A percentile compares a stretch with the other conserved stretches of the same genome.
phyloP scores from a whole-genome alignment of 2,113 vertebrate genomes.

The Sarotherodon lohbergeri region DNA sequence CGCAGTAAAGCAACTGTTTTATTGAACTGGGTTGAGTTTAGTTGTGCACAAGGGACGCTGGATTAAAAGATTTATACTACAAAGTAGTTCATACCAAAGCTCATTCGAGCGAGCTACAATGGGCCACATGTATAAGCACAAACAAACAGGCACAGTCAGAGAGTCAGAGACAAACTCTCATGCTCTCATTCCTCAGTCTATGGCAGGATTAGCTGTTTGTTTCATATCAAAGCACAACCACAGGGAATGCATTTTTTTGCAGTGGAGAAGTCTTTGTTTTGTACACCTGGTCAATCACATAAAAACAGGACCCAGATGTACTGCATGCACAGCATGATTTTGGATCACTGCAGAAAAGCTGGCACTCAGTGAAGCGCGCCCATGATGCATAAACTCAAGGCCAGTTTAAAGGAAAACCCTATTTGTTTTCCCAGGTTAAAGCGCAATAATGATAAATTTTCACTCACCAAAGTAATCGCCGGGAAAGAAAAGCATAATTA shows the following conservation, averaged over 20 bases:
- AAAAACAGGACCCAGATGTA: not conserved
- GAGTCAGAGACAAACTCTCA: not conserved
- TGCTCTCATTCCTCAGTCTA: not conserved
- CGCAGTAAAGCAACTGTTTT: conserved; percentile 3
- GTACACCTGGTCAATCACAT: not conserved
- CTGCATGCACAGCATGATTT: not conserved
- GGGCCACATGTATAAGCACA: conserved; percentile 38
- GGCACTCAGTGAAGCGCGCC: accelerated
- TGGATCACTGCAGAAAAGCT: not conserved
- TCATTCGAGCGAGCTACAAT: conserved; percentile 41
- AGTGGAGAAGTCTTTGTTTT: not conserved
- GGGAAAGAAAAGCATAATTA: not conserved
- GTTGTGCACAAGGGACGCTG: conserved; percentile 35
- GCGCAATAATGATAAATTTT: not conserved
- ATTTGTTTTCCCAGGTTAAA: not conserved
- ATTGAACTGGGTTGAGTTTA: conserved; percentile 28
- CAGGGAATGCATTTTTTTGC: not conserved
- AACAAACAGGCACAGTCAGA: conserved; percentile 28
- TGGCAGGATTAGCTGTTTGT: conserved; percentile 3
- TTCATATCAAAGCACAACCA: not conserved
- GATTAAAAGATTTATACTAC: conserved; percentile 67
- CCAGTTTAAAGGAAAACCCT: not conserved
- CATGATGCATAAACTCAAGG: not conserved
- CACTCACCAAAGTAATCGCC: not conserved
- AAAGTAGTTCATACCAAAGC: conserved; percentile 54